phyloP scores from a whole-genome alignment of 2,113 vertebrate genomes.

The Semicossyphus pulcher region DNA sequence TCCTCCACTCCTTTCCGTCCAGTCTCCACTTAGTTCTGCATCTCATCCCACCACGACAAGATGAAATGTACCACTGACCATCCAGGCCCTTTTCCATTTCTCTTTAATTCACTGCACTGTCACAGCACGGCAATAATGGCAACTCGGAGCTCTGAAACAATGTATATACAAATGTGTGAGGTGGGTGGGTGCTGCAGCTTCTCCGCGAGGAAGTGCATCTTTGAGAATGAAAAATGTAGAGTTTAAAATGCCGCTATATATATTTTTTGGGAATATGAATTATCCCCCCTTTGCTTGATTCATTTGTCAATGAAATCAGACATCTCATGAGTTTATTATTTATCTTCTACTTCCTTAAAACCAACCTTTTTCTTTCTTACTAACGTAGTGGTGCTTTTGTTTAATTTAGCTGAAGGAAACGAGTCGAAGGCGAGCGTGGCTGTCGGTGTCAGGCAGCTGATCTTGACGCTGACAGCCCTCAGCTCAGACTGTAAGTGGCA shows the following conservation, averaged over 20 bases:
- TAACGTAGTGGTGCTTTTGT: conserved; percentile 36
- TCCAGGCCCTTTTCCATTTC: background rate
- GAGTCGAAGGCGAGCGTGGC: conserved; percentile 7
- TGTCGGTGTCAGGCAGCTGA: conserved; percentile 60
- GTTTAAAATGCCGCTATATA: conserved; percentile 72
- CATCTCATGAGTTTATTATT: background rate
- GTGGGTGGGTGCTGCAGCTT: conserved; percentile 31
- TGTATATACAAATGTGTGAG: conserved; percentile 39
- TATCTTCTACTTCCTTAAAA: background rate
- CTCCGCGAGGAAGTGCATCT: conserved; percentile 37
- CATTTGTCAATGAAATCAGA: conserved; percentile 59
- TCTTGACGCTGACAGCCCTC: conserved; percentile 66
- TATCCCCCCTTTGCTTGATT: conserved; percentile 75
- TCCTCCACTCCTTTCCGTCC: conserved; percentile 2
- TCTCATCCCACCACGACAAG: conserved; percentile 48
- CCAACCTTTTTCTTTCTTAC: background rate
- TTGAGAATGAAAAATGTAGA: conserved; percentile 71
- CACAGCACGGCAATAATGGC: conserved; percentile 68
- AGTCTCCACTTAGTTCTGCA: conserved; percentile 4
- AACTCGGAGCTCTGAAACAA: conserved; percentile 30
- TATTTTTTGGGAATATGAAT: conserved; percentile 62
- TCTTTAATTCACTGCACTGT: conserved; percentile 45
- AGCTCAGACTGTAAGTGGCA: conserved; percentile 67
- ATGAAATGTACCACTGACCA: conserved; percentile 43
- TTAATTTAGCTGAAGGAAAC: conserved; percentile 35